Evolutionary conservation across 30 jellyfish, hydroid and myxozoan species (phyloP), one percentile per base, ranked within the genome.

Genomic region (Clytia hemisphaerica): DNA sequence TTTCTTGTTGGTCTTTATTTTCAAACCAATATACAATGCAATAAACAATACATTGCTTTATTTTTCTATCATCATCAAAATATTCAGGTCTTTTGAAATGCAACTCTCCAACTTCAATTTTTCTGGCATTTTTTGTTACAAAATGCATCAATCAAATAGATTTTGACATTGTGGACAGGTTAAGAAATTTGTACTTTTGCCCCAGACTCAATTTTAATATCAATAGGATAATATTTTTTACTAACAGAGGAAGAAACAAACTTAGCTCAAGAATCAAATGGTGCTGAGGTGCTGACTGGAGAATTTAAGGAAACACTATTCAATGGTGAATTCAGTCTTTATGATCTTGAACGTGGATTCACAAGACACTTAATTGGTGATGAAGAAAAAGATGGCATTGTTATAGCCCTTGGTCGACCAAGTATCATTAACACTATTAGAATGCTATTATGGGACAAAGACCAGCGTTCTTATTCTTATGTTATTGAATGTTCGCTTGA

Each of bases 301-400:
- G 96, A 79, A 31, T 76, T 86, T 80, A 61, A 71, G 26, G 96
- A 86, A 34, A 45, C 90, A 12, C 76, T 86, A n/a, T 64, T 86
- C 19, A 82, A 86, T 58, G 72, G 62, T 40, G 81, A 73, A 66
- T 66, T 49, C 48, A 59, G 94, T 26, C 37, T 66, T 15, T 79
- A 86, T 72, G 96, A 86, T 53, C 45, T 64, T 27, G 96, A 86
- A 62, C 65, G 76, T 35, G 96, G 96, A 21, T 86, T 78, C 54
- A 80, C 92, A 4, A 58, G 94, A 40, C 96, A 86, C 62, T 30
- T 72, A 28, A 73, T 86, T 4, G 49, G 62, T 9, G 84, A 72
- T 24, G 94, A 78, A 27, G 80, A 37, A 4, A 73, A 38, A 61
- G 49, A 58, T 30, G 96, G 96, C 24, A 79, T 86, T 15, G 71